These are phyloP conservation scores for Alentia gelatinosa DNA, from an alignment of 2,888 invertebrate genomes.

Conservation along the genomic window DNA sequence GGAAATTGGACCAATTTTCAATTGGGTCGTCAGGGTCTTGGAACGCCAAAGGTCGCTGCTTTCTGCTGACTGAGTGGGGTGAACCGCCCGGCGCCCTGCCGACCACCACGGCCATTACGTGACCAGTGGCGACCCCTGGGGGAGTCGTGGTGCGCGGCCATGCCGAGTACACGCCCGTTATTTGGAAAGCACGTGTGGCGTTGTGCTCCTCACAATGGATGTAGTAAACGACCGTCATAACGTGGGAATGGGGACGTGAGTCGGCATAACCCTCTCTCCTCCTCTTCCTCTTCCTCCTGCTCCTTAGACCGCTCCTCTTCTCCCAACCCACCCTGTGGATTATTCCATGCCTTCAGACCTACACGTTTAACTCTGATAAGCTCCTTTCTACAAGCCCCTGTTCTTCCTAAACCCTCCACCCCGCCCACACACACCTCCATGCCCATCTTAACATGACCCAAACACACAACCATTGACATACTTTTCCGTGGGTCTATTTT, in stretches of 20 bases:
- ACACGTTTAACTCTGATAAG: too few species aligned
- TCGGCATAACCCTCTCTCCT: background rate
- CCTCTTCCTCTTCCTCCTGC: background rate
- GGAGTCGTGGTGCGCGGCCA: background rate
- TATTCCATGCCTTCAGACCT: too few species aligned
- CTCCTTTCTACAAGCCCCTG: too few species aligned
- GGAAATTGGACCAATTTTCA: slow-evolving; percentile 26
- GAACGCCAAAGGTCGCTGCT: background rate
- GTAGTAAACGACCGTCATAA: background rate
- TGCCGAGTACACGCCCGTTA: background rate
- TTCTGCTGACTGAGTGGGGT: too few species aligned
- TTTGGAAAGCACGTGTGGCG: background rate
- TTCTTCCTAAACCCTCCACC: too few species aligned
- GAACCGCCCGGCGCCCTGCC: background rate
- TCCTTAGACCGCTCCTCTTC: too few species aligned
- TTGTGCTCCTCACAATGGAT: background rate
- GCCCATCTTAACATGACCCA: too few species aligned
- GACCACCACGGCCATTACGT: background rate
- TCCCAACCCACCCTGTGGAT: too few species aligned
- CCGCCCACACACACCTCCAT: too few species aligned
- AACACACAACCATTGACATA: too few species aligned
- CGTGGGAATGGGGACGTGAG: background rate
- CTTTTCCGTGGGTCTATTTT: too few species aligned
- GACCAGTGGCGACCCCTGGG: background rate
- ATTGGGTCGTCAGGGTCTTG: background rate